Evolutionary conservation across 2,797 vertebrate genomes (phyloP).

Genomic region (Paguma larvata): DNA sequence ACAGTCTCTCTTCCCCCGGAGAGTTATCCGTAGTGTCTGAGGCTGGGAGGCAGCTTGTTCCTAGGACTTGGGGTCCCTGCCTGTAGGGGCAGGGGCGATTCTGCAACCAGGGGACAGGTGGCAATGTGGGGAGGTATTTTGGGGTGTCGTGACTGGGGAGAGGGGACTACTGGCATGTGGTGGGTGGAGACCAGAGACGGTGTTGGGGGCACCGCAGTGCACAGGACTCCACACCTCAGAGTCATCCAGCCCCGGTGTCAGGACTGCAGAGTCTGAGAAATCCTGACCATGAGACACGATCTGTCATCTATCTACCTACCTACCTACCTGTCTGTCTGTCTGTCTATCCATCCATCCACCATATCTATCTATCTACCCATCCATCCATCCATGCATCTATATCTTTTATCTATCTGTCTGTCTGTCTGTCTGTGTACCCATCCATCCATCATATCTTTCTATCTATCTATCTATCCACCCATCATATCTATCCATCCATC

Average conservation of each 20-base stretch:
- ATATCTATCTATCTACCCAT: not conserved
- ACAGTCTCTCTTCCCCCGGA: not conserved
- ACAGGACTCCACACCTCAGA: no score
- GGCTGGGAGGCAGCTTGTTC: not conserved
- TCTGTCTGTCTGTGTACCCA: no score
- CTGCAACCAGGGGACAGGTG: not conserved
- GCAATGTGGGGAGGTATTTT: not conserved
- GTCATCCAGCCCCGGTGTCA: no score
- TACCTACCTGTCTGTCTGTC: rapidly evolving
- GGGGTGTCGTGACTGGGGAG: not conserved
- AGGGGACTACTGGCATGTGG: not conserved
- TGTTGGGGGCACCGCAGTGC: no score
- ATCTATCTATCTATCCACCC: no score
- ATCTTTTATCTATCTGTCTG: not conserved
- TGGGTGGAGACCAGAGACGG: no score
- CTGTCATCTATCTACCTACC: not conserved
- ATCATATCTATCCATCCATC: no score
- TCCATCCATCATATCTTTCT: no score
- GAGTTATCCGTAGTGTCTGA: not conserved
- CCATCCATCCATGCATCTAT: not conserved
- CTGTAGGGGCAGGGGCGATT: rapidly evolving
- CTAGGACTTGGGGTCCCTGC: not conserved
- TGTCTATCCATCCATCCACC: rapidly evolving
- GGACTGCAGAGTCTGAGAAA: no score
- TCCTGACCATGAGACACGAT: no score